A percentile compares a stretch with the other conserved stretches of the same genome.
phyloP scores from a whole-genome alignment of 2,797 vertebrate species.

The Chrysolophus pictus region DNA sequence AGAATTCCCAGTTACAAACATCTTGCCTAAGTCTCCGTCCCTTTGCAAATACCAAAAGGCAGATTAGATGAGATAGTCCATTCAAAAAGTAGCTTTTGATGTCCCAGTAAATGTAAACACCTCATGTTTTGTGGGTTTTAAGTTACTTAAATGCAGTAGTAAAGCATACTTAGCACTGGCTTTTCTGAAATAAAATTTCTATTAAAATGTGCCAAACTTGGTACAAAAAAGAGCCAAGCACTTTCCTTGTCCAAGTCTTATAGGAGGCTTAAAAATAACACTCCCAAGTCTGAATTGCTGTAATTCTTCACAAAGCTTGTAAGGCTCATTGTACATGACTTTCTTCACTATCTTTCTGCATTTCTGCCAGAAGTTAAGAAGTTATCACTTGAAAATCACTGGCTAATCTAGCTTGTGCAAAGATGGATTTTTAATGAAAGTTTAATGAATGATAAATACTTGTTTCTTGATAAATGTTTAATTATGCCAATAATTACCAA shows the following conservation, averaged over 20 bases:
- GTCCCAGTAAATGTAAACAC: slow-evolving; percentile 24
- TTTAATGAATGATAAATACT: slow-evolving; percentile 90
- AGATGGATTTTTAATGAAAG: slow-evolving; percentile 87
- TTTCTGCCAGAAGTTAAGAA: slow-evolving; percentile 79
- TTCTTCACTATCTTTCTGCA: slow-evolving; percentile 41
- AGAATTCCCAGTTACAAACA: neutral
- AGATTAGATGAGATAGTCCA: slow-evolving; percentile 28
- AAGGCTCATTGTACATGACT: slow-evolving; percentile 28
- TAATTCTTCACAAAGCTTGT: slow-evolving; percentile 41
- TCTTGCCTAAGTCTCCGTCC: neutral
- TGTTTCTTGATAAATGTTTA: slow-evolving; percentile 88
- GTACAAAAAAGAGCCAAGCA: slow-evolving; percentile 24
- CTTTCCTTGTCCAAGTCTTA: slow-evolving; percentile 22
- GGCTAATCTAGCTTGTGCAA: slow-evolving; percentile 81
- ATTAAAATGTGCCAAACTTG: slow-evolving; percentile 34
- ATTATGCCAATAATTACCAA: slow-evolving; percentile 91
- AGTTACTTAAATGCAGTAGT: slow-evolving; percentile 39
- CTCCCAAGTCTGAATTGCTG: slow-evolving; percentile 19
- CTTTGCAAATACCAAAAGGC: neutral
- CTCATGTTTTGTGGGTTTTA: slow-evolving; percentile 10
- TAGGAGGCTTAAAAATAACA: slow-evolving; percentile 43
- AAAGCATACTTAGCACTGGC: slow-evolving; percentile 24
- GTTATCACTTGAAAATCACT: slow-evolving; percentile 81
- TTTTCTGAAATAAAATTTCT: slow-evolving; percentile 39
- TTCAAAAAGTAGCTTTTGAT: slow-evolving; percentile 4